Base-by-base conservation (phyloP, 2,888 invertebrate species). In the Lasioglossum villosulum region DNA sequence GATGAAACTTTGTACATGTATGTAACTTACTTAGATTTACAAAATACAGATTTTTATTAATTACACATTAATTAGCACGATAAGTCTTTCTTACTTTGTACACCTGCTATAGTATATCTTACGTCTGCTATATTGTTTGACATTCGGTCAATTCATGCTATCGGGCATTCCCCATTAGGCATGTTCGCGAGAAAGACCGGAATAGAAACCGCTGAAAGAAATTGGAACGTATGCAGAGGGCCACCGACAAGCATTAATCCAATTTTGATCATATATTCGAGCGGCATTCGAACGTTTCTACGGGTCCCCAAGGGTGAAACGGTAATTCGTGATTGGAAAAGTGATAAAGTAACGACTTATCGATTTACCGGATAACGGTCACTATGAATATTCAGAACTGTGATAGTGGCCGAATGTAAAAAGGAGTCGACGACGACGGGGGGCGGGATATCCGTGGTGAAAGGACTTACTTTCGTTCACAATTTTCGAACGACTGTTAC, bases 261-360 rank as follows among this genome's bases (percentile, higher is more conserved):
- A 70, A 80, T 77, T 84, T 77, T 16, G 66, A 16, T 34, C 59
- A 56, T 30, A n/a, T 75, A 45, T 39, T 74, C 48, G 48, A 76
- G 27, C 34, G 48, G 72, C 68, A 39, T 74, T 71, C 23, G 66
- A 66, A 19, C 66, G 66, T 63, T 74, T 80, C 42, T 19, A 27
- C 72, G 2, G 5, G 56, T n/a, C 56, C 42, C 56, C n/a, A 4
- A 16, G n/a, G 45, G 52, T 30, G n/a, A 59, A 12, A 14, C 10
- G 82, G 84, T 86, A 89, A 88, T 83, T 88, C 83, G 78, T 30
- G 79, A 48, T 75, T 75, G 83, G 56, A 72, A 59, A 56, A 78
- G 71, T 76, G 84, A 89, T 88, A 88, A 89, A 89, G 83, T 85
- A 83, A 88, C 86, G 89, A 86, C 75, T 85, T 86, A 85, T 89